Evolutionary conservation across 1,140 invertebrate species (phyloP).

Genomic region (Drosophila parabipectinata): DNA sequence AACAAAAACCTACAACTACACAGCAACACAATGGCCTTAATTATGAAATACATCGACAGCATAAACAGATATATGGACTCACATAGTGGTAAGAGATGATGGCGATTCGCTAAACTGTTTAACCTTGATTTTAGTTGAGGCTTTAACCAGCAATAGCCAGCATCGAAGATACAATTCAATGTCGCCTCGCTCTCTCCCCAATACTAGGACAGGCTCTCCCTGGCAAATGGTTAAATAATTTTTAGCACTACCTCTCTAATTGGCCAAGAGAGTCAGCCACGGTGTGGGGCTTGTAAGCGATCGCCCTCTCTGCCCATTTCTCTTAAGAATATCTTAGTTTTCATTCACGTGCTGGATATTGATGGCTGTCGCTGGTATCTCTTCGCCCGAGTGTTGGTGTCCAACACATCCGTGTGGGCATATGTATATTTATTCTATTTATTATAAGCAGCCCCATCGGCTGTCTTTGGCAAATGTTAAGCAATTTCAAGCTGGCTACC

Average conservation of each 20-base stretch:
- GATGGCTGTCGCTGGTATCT: background rate
- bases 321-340: conserved; percentile 3
- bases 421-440: conserved; percentile 29
- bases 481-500: conserved; percentile 51
- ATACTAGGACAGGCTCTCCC: conserved; percentile 49
- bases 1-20: conserved; percentile 53
- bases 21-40: conserved; percentile 86
- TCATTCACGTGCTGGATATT: conserved; percentile 22
- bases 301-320: background rate
- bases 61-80: conserved; percentile 87
- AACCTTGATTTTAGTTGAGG: conserved; percentile 64
- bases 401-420: background rate
- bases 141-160: conserved; percentile 27
- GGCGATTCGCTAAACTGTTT: conserved; percentile 60
- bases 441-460: conserved; percentile 10
- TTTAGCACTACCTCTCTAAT: conserved; percentile 73
- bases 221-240: conserved; percentile 65
- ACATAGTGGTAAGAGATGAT: conserved; percentile 85
- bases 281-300: background rate
- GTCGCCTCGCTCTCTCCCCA: conserved; percentile 34
- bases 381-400: too few species aligned
- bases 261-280: conserved; percentile 43
- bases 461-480: conserved; percentile 44
- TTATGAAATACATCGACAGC: conserved; percentile 87
- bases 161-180: conserved; percentile 5